Evolutionary conservation across 2,888 invertebrate genomes (phyloP), one percentile per base, ranked within the genome.

Genomic region (Drosophila tanythrix): DNA sequence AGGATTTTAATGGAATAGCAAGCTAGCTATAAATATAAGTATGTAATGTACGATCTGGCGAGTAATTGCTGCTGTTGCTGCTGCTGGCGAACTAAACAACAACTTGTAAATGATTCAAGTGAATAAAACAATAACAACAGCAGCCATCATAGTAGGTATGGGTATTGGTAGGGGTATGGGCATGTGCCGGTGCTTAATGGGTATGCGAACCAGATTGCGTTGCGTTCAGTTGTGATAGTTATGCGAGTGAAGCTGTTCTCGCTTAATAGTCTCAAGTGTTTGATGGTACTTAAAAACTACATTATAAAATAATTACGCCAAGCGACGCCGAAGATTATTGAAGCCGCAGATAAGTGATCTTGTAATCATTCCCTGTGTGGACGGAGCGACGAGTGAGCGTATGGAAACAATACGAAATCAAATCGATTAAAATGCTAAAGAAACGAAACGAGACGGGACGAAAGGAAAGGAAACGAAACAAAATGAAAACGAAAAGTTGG

Each of bases 271-370:
- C 88, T 89, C 82, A 87, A 89, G 87, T 89, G 89, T 87, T 89
- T 89, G 88, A 89, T 80, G 85, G 80, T 89, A 86, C 85, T 86
- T 89, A 87, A 87, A 85, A 87, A 87, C 81, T 89, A 87, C 89
- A 86, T 89, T 86, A 87, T 87, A 86, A 85, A 85, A 85, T 85
- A 85, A 85, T 85, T 88, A 88, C 86, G 80, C 77, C 79, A 59
- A 70, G 63, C 77, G 69, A 76, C 76, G 69, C 73, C 79, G 74
- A 84, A 79, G 84, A 88, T 88, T 84, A 88, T 84, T 88, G 84
- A 85, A 88, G 81, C 65, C 88, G 63, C 57, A 82, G 86, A 87
- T 87, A 87, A 87, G 87, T 89, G 86, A 87, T 87, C 86, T 87
- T 87, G 86, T 87, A 87, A 87, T 87, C 86, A 87, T 87, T 80